Evolutionary conservation across 2,888 invertebrate genomes (phyloP).

Genomic region (Lampropteryx suffumata): DNA sequence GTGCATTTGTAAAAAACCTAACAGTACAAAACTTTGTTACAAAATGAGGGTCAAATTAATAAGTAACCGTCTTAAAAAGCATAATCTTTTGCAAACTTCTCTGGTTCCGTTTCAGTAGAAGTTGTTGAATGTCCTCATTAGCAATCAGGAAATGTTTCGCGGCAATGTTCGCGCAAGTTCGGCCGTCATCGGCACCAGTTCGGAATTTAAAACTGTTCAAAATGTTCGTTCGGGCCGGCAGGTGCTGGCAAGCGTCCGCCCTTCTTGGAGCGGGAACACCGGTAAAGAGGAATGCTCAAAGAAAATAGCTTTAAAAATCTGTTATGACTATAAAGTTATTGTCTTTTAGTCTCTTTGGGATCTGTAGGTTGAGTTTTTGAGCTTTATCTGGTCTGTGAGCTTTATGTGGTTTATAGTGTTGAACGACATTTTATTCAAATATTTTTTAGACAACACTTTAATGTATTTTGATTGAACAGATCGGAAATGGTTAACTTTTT

Average conservation of each 20-base stretch:
- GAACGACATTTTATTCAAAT: too few relatives aligned
- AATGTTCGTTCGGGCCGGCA: conserved; percentile 59
- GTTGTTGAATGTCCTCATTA: conserved; percentile 76
- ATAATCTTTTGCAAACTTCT: conserved; percentile 41
- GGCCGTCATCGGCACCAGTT: conserved; percentile 68
- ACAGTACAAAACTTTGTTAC: not conserved
- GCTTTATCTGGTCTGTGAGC: too few relatives aligned
- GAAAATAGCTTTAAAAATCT: conserved; percentile 50
- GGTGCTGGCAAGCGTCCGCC: conserved; percentile 51
- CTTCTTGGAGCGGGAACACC: conserved; percentile 30
- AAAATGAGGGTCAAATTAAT: conserved; percentile 36
- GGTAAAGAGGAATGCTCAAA: conserved; percentile 30
- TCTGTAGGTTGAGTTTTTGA: conserved; percentile 1
- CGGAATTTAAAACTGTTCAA: conserved; percentile 70
- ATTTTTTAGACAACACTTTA: too few relatives aligned
- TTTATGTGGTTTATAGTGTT: too few relatives aligned
- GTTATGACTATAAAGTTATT: conserved; percentile 40
- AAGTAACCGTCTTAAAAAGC: conserved; percentile 36
- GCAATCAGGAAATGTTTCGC: conserved; percentile 75
- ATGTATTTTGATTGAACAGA: too few relatives aligned
- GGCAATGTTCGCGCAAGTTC: conserved; percentile 69
- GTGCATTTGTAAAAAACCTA: too few relatives aligned
- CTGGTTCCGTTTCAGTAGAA: conserved; percentile 59
- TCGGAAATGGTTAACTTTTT: too few relatives aligned
- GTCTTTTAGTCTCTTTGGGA: conserved; percentile 20